These are phyloP conservation scores for Craseonycteris thonglongyai DNA, from an alignment of 2,113 vertebrate genomes.

Conservation along the genomic window DNA sequence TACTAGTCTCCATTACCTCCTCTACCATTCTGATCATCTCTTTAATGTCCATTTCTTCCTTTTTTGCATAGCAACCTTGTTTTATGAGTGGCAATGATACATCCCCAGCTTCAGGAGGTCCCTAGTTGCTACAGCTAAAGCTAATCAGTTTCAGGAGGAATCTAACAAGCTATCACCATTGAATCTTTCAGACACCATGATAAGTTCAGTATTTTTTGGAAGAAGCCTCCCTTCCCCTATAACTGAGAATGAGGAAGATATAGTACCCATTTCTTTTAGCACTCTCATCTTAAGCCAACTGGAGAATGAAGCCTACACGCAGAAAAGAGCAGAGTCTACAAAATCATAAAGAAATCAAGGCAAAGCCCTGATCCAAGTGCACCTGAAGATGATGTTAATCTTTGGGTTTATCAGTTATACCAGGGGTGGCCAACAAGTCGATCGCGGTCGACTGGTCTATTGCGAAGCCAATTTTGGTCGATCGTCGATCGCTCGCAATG, in stretches of 20 bases:
- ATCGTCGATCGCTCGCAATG: no score
- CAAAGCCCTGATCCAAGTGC: neutral
- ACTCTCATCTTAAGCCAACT: neutral
- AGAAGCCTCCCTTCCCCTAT: neutral
- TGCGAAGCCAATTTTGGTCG: no score
- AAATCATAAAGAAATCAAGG: neutral
- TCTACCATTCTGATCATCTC: neutral
- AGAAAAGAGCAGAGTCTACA: neutral
- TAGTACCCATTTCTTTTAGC: neutral
- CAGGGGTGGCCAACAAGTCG: no score
- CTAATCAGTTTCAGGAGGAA: neutral
- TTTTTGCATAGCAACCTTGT: neutral
- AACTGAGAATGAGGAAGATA: neutral
- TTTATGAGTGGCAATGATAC: neutral
- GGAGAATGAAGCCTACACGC: neutral
- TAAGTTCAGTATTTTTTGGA: neutral
- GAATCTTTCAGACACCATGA: neutral
- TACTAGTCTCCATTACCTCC: neutral
- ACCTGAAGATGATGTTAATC: neutral
- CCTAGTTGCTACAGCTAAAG: neutral
- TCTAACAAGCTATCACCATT: neutral
- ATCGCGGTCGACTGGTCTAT: no score
- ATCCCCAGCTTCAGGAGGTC: neutral
- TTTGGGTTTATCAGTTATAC: neutral
- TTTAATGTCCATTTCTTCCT: neutral